Base-by-base conservation (phyloP, 2,113 vertebrate species). In the Hassar affinis region DNA sequence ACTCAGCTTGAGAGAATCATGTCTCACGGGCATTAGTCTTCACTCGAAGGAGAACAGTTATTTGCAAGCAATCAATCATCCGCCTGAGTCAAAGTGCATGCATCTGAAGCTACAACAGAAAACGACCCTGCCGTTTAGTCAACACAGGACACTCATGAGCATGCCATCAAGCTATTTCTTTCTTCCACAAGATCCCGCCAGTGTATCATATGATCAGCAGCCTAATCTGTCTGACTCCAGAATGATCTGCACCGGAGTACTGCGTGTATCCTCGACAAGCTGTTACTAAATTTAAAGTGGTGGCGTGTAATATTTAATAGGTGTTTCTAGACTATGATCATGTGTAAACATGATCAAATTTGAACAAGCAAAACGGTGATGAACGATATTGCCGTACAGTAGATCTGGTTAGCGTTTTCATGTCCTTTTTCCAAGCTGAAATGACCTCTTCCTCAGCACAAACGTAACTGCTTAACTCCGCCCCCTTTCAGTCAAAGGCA, bases 151-250 rank as follows among this genome's bases (percentile, higher is more conserved):
- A 57, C 25, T 30, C 54, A 72, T 57, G 25, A 72, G 38, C 51
- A 66, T 30, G 35, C 12, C 47, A 71, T 18, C 33, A 22, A 15
- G 8, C 66, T 25, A 33, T 7, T 52, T 69, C 62, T 81, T 57
- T 72, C 64, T 74, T 74, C 59, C 54, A 64, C 42, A 82, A 82
- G 54, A 15, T 51, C 27, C 56, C 12, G 35, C 10, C 9, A 38
- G 1, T 27, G 42, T 59, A n/a, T 82, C 81, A n/a, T 66, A 77
- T 83, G 81, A 83, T 61, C 71, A 77, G 30, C 22, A 62, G 11
- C 25, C n/a, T 10, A 81, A 56, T n/a, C 49, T 15, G 71, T 18
- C 47, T 14, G 49, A 35, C 30, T 56, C 74, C 30, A 77, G 30
- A 35, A 76, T 7, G 20, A 76, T 25, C 51, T 56, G 51, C 51